A percentile compares a stretch with the other conserved stretches of the same genome.
Evolutionary conservation across 2,113 vertebrate genomes (phyloP).

Genomic region (Sterna hirundo): DNA sequence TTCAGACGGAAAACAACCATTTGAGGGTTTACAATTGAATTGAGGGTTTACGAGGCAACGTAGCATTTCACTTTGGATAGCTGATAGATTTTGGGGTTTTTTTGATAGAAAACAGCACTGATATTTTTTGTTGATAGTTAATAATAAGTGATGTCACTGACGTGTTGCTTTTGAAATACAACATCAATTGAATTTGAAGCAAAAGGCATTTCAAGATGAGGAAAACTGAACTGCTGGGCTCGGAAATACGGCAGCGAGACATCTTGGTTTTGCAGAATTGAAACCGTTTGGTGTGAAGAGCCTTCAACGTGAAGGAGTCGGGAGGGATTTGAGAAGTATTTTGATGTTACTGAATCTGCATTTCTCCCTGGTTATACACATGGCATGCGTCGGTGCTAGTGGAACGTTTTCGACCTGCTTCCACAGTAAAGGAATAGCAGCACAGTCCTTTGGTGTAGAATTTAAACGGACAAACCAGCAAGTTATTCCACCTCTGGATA

Average conservation of each 20-base stretch:
- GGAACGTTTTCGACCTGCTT: neutral
- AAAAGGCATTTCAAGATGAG: neutral
- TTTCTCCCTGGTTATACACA: neutral
- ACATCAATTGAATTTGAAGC: neutral
- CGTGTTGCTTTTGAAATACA: neutral
- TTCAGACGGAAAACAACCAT: neutral
- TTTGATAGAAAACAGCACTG: neutral
- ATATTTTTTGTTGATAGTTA: constrained; percentile 15
- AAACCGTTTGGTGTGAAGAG: neutral
- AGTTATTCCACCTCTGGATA: constrained; percentile 15
- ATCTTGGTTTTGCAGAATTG: constrained; percentile 20
- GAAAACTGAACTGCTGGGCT: neutral
- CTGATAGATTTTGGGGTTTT: neutral
- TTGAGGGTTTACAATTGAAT: neutral
- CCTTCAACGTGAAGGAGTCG: neutral
- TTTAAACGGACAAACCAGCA: constrained; percentile 23
- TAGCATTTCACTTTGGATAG: neutral
- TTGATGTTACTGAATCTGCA: neutral
- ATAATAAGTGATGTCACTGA: neutral
- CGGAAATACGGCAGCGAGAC: neutral
- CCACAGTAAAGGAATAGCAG: neutral
- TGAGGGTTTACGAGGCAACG: neutral
- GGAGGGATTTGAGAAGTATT: neutral
- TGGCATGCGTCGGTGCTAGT: neutral
- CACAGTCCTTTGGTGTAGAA: neutral